phyloP scores from a whole-genome alignment of 2,888 invertebrate species.

The Elaeidobius kamerunicus region DNA sequence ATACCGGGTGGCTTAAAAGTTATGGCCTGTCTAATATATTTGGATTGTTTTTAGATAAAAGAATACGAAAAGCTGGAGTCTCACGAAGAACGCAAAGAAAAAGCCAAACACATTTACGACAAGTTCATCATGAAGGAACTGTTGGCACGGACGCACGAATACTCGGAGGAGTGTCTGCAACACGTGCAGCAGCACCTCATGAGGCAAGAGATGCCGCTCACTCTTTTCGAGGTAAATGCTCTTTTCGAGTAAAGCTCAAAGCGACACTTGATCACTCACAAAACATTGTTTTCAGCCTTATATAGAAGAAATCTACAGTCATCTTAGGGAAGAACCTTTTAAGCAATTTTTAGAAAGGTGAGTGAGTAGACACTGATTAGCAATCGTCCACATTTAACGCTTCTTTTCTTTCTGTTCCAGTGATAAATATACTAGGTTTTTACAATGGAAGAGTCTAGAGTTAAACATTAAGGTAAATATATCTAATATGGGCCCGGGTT shows the following conservation, averaged over 20 bases:
- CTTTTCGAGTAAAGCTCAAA: too few species aligned
- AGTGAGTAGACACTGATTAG: too few species aligned
- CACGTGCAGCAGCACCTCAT: conserved; percentile 97
- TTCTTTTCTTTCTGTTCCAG: conserved; percentile 54
- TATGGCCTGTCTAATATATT: too few species aligned
- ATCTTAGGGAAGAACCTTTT: conserved; percentile 95
- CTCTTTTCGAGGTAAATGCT: conserved; percentile 92
- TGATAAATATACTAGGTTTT: conserved; percentile 99
- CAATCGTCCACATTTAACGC: neutral
- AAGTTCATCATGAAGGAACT: conserved; percentile 99
- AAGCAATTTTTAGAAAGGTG: conserved; percentile 98
- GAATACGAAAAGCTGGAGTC: conserved; percentile 98
- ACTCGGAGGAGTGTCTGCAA: conserved; percentile 94
- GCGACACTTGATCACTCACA: too few species aligned
- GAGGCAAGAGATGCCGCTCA: conserved; percentile 95
- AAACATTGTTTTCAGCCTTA: conserved; percentile 92
- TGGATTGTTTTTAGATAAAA: conserved; percentile 74
- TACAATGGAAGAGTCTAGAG: conserved; percentile 99
- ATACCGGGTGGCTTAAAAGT: too few species aligned
- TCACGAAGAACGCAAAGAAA: conserved; percentile 90
- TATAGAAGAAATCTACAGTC: conserved; percentile 98
- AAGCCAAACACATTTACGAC: conserved; percentile 97
- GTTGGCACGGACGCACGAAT: conserved; percentile 95
- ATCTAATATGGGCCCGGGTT: too few species aligned
- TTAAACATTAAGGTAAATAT: conserved; percentile 93